Percentiles rank a stretch among this genome's conserved stretches.
Conservation (phyloP, 2,888 invertebrate species). For the Perithous albicinctus region DNA sequence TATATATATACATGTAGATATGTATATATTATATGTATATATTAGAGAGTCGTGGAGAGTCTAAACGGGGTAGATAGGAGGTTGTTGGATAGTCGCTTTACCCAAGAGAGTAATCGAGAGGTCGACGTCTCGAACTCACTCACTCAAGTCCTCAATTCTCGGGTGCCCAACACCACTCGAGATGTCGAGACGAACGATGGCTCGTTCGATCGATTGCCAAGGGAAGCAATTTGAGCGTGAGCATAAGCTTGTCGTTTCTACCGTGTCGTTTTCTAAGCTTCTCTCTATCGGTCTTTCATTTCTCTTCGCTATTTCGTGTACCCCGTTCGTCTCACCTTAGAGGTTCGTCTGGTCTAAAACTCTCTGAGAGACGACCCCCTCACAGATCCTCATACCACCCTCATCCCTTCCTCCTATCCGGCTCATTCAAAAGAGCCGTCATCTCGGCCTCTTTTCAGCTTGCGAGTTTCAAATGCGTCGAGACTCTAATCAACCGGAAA, state of each 20-base stretch:
- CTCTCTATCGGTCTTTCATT: constrained; percentile 7
- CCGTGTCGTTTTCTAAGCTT: constrained; percentile 36
- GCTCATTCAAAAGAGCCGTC: constrained; percentile 38
- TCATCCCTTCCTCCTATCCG: background rate
- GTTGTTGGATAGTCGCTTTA: background rate
- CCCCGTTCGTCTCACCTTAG: constrained; percentile 21
- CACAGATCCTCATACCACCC: background rate
- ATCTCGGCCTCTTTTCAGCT: constrained; percentile 41
- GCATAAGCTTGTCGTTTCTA: constrained; percentile 52
- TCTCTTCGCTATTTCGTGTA: background rate
- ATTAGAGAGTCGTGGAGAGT: background rate
- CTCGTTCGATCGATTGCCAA: constrained; percentile 48
- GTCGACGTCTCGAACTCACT: constrained; percentile 42
- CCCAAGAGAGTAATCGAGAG: constrained; percentile 32
- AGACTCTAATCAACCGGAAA: constrained; percentile 47
- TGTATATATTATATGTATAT: background rate
- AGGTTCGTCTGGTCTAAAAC: constrained; percentile 7
- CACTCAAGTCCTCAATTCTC: constrained; percentile 20
- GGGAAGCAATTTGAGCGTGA: constrained; percentile 54
- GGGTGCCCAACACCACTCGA: constrained; percentile 24
- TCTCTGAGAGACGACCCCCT: background rate
- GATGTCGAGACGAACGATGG: constrained; percentile 26
- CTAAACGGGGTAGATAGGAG: background rate
- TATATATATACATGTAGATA: no score
- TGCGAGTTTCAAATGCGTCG: constrained; percentile 23